These are phyloP conservation scores for Pelodytes ibericus DNA, from an alignment of 2,797 vertebrate species.

Conservation along the genomic window DNA sequence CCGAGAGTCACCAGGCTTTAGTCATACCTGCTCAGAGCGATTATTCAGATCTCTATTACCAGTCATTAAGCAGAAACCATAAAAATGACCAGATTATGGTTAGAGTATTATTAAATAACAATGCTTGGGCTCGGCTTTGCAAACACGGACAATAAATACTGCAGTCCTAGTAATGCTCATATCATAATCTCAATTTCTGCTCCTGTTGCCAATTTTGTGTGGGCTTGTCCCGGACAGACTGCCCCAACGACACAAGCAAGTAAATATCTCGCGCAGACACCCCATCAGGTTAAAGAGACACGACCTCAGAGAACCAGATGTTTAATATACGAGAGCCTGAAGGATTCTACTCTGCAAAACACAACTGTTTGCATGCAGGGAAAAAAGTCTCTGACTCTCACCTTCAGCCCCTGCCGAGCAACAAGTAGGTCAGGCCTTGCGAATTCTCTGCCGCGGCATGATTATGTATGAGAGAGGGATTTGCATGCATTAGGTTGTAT, in stretches of 20 bases:
- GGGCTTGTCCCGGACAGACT: too few relatives aligned
- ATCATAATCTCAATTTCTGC: too few relatives aligned
- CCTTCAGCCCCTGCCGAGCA: slow-evolving; percentile 19
- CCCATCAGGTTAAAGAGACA: neutral
- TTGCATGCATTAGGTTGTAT: slow-evolving; percentile 40
- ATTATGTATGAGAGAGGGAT: slow-evolving; percentile 43
- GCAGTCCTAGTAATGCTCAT: too few relatives aligned
- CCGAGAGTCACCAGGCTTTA: too few relatives aligned
- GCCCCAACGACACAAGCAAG: neutral
- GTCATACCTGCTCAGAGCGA: too few relatives aligned
- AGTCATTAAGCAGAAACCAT: too few relatives aligned
- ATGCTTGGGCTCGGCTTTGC: too few relatives aligned
- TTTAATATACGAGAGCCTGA: neutral
- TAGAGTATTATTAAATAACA: too few relatives aligned
- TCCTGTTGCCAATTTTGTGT: too few relatives aligned
- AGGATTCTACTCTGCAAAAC: neutral
- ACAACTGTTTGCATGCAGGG: neutral
- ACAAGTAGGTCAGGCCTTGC: slow-evolving; percentile 25
- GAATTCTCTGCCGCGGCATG: slow-evolving; percentile 6
- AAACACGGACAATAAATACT: too few relatives aligned
- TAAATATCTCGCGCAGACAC: neutral
- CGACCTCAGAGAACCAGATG: neutral
- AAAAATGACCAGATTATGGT: too few relatives aligned
- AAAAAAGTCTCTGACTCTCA: neutral
- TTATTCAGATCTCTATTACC: too few relatives aligned